phyloP scores from a whole-genome alignment of 2,888 invertebrate genomes.

The Andrena minutula region DNA sequence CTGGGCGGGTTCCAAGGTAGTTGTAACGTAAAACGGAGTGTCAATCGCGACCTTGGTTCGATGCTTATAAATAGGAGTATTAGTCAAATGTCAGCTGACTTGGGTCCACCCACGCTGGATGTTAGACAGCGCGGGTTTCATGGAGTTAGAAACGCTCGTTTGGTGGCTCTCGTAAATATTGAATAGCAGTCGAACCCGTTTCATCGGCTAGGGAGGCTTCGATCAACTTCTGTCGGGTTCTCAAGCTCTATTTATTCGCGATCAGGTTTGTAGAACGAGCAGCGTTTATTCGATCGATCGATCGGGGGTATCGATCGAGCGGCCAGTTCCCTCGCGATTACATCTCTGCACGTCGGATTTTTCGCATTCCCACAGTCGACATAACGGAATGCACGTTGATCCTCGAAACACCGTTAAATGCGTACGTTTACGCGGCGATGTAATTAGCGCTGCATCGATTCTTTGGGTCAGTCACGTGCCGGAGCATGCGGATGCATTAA shows the following conservation, averaged over 20 bases:
- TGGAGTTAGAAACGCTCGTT: constrained; percentile 20
- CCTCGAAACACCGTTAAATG: constrained; percentile 65
- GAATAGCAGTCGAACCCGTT: not conserved
- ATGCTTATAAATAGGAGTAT: constrained; percentile 25
- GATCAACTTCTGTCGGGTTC: not conserved
- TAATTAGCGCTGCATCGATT: constrained; percentile 62
- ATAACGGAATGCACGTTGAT: constrained; percentile 59
- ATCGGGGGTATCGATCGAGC: constrained; percentile 8
- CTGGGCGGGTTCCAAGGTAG: no score
- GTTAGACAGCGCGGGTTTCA: no score
- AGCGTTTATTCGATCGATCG: constrained; percentile 1
- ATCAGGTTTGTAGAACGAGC: not conserved
- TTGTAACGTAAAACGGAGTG: no score
- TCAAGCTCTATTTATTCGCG: not conserved
- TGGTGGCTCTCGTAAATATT: not conserved
- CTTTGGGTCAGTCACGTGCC: constrained; percentile 38
- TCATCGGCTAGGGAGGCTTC: not conserved
- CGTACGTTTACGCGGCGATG: constrained; percentile 43
- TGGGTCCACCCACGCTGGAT: constrained; percentile 23
- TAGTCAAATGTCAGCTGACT: not conserved
- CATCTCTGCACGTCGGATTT: constrained; percentile 29
- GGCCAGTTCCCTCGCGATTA: constrained; percentile 25
- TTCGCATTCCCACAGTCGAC: constrained; percentile 53
- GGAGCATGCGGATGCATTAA: constrained; percentile 36
- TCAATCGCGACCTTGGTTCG: constrained; percentile 18